phyloP scores from a whole-genome alignment of 64 coral and sea anemone species.

The Montipora sp. region DNA sequence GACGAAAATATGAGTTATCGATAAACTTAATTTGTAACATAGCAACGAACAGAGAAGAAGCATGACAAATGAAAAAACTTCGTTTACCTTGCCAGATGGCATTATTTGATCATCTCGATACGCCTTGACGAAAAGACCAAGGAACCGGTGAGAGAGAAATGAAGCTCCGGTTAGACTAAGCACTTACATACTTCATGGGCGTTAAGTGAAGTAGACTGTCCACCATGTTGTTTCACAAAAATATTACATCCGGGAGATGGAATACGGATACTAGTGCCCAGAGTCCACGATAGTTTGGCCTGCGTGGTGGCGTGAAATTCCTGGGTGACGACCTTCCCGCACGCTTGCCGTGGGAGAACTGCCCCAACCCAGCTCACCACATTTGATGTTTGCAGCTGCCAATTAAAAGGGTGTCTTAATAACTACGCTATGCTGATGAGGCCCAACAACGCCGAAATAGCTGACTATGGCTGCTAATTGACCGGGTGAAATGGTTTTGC shows the following conservation, averaged over 20 bases:
- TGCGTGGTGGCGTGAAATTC: no score
- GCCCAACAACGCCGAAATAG: no score
- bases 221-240: conserved; percentile 49
- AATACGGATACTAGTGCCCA: conserved; percentile 9
- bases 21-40: background rate
- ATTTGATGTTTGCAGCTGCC: no score
- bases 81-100: conserved; percentile 71
- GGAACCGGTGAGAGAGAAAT: background rate
- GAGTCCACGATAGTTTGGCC: background rate
- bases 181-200: conserved; percentile 32
- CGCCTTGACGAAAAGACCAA: background rate
- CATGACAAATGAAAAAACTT: background rate
- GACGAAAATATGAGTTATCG: background rate
- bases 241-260: conserved; percentile 2
- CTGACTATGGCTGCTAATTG: no score
- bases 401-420: no score
- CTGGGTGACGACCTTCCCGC: no score
- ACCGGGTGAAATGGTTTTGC: no score
- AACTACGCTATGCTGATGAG: no score
- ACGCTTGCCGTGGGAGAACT: no score
- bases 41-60: conserved; percentile 20
- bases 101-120: conserved; percentile 39
- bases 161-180: background rate
- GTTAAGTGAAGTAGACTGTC: conserved; percentile 54
- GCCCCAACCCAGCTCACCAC: no score